phyloP scores from a whole-genome alignment of 2,888 invertebrate species.

The Carcina quercana region DNA sequence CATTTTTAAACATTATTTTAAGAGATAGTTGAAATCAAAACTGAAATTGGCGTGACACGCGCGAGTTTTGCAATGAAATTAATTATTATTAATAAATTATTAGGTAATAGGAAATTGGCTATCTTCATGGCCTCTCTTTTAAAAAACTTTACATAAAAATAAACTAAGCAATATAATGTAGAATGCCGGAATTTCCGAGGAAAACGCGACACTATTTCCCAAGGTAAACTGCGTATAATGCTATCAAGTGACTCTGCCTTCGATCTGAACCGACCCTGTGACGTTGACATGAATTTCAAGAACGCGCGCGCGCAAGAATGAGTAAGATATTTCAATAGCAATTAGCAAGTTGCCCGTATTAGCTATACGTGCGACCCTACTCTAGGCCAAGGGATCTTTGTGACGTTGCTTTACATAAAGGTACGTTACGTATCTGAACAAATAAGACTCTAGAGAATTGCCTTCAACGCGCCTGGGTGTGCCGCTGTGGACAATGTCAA shows the following conservation, averaged over 20 bases:
- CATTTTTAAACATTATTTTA: too few relatives aligned
- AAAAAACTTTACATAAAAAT: too few relatives aligned
- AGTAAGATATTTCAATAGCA: neutral
- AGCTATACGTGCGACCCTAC: neutral
- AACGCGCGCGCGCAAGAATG: neutral
- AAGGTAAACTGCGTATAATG: too few relatives aligned
- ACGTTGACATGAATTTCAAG: neutral
- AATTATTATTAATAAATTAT: too few relatives aligned
- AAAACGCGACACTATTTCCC: too few relatives aligned
- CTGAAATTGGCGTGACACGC: too few relatives aligned
- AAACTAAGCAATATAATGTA: too few relatives aligned
- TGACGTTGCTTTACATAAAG: neutral
- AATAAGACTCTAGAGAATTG: neutral
- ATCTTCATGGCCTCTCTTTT: too few relatives aligned
- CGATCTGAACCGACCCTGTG: neutral
- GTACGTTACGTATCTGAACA: neutral
- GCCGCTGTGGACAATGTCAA: constrained; percentile 12
- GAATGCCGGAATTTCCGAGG: too few relatives aligned
- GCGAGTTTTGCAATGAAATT: too few relatives aligned
- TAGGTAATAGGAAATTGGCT: too few relatives aligned
- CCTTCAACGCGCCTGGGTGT: neutral
- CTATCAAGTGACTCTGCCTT: neutral
- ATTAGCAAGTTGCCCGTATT: constrained; percentile 3
- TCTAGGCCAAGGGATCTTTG: constrained; percentile 4
- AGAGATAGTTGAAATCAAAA: too few relatives aligned